Base-by-base conservation (phyloP, 1,140 invertebrate species). In the Hydropsyche tenuis region DNA sequence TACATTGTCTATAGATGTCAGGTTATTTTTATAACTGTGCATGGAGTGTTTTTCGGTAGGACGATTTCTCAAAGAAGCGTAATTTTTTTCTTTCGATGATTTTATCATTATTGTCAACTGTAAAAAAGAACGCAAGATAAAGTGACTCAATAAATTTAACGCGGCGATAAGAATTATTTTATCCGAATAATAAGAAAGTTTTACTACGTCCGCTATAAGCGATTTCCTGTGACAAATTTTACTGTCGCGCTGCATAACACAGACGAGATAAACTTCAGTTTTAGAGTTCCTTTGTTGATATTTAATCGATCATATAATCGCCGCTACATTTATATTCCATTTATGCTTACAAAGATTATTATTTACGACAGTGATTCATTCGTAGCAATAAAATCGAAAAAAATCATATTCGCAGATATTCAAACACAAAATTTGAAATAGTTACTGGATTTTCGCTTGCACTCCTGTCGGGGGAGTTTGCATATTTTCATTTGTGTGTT, bases 141-240 rank as follows among this genome's bases (percentile, higher is more conserved):
- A 48, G 45, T 14, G 45, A 48, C 45, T 48, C 45, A 16, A 48
- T 37, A 48, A n/a, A n/a, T 48, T 48, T n/a, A 48, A 16, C 11
- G 45, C 18, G 18, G 2, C 20, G 56, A 60, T 60, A 60, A 60
- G 56, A 60, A n/a, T 23, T 22, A 25, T 60, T 60, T 60, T 25
- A 60, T 60, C 56, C 22, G 22, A 60, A 60, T 60, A 60, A 60
- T 12, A 60, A 60, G 56, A 60, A 60, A 60, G 56, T 25, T 60
- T 60, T 12, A 60, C 56, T 9, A 23, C 56, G 56, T 60, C 56
- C 56, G 22, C 56, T 60, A 60, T 60, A 60, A 60, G 56, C 14
- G 56, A 60, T 60, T 60, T 60, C 22, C 56, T 60, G 56, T 23
- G 22, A 60, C 20, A 25, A 22, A 14, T 60, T 60, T 27, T 60